Conservation (phyloP, 2,113 vertebrate species). For the Engraulis encrasicolus region DNA sequence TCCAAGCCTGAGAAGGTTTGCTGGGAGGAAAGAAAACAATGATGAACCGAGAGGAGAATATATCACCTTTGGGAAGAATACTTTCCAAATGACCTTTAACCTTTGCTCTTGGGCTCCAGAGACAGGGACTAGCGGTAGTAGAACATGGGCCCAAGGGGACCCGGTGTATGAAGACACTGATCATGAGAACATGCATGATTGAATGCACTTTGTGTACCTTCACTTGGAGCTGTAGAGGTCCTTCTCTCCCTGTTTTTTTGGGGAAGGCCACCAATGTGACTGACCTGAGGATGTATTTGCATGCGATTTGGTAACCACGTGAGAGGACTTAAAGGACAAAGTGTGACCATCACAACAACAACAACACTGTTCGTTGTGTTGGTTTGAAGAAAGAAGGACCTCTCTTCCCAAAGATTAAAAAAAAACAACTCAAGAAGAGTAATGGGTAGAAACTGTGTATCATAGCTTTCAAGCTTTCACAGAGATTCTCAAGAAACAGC, state of each 20-base stretch:
- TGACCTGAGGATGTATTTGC: constrained; percentile 16
- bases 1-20: constrained; percentile 12
- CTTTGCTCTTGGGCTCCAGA: not conserved
- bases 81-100: not conserved
- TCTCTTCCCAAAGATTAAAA: constrained; percentile 6
- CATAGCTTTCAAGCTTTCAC: not conserved
- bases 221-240: constrained; percentile 3
- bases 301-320: not conserved
- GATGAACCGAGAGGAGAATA: not conserved
- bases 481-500: not conserved
- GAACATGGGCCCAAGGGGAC: not conserved
- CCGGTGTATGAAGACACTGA: not conserved
- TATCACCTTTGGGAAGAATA: not conserved
- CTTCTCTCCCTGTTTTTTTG: not conserved
- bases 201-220: not conserved
- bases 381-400: not conserved
- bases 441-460: not conserved
- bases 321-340: not conserved
- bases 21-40: not conserved
- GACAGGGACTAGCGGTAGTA: not conserved
- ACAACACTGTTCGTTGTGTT: no score
- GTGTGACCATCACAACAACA: not conserved
- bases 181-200: constrained; percentile 13
- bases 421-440: not conserved
- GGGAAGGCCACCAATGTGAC: not conserved